Evolutionary conservation across 2,888 invertebrate genomes (phyloP), one percentile per base, ranked within the genome.

Genomic region (Sphecodes monilicornis): DNA sequence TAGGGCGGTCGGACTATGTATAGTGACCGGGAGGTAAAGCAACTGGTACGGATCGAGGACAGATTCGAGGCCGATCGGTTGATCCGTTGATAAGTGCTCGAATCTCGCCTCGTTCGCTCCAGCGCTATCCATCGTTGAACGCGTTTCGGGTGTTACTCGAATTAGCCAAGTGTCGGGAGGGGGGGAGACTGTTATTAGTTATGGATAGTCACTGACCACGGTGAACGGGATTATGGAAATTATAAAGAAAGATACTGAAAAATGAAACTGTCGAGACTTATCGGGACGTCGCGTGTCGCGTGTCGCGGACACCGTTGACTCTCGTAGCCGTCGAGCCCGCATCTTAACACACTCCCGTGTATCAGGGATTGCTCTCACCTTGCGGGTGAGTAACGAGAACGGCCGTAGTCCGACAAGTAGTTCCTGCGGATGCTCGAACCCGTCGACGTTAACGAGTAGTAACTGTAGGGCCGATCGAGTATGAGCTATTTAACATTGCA

Each of bases 301-400:
- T 60, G 60, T 60, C 60, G 60, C 60, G 60, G 60, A 60, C 26
- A 60, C 60, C 29, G 46, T 64, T 54, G 50, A 36, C 32, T 71
- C 68, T 74, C 32, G 66, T 64, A 70, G 57, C n/a, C 46, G 29
- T n/a, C 64, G 80, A 68, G 32, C 32, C 54, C 46, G 32, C 68
- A 36, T 29, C 69, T 29, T 57, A 13, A 50, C 66, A 57, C 29
- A 57, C 50, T 78, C n/a, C 54, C 76, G 50, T 68, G 43, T 39
- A 50, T 72, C 74, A 41, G 74, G 54, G 60, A 82, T 82, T 68
- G 81, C 92, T 36, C 68, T 92, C 89, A 93, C 93, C 92, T 93
- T 89, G 89, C 85, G 68, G 92, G 92, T 86, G 93, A 93, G 88
- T 85, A 88, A 75, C 82, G 88, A 73, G 89, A 87, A 73, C 91